Conservation (phyloP, 2,888 invertebrate genomes). For the Epistrophe eligans region DNA sequence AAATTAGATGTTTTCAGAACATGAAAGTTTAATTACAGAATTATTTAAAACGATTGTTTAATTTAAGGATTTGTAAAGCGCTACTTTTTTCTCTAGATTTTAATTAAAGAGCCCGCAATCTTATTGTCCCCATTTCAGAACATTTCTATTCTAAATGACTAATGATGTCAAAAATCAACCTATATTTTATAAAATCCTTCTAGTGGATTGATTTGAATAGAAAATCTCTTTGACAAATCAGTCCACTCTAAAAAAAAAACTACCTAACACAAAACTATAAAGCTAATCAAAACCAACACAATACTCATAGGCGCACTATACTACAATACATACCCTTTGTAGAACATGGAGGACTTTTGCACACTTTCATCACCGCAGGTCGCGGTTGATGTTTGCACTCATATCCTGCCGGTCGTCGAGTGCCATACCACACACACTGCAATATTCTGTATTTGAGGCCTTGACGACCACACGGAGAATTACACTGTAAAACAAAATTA, state of each 20-base stretch:
- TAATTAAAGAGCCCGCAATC: too few relatives aligned
- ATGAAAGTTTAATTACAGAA: too few relatives aligned
- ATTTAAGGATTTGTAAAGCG: too few relatives aligned
- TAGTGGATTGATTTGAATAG: neutral
- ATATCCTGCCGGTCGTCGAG: constrained; percentile 92
- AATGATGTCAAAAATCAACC: neutral
- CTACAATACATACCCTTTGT: constrained; percentile 84
- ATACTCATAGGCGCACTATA: neutral
- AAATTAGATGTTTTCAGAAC: too few relatives aligned
- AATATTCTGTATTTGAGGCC: constrained; percentile 95
- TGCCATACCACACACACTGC: constrained; percentile 96
- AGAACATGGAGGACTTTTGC: constrained; percentile 89
- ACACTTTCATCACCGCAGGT: constrained; percentile 91
- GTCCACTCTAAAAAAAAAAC: neutral
- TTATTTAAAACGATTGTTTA: too few relatives aligned
- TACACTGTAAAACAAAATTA: constrained; percentile 87
- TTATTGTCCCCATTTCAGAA: too few relatives aligned
- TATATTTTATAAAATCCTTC: neutral
- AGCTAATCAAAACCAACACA: constrained; percentile 12
- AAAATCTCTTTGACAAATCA: constrained; percentile 21
- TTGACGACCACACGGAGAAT: constrained; percentile 91
- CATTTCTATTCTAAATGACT: neutral
- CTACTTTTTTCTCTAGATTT: too few relatives aligned
- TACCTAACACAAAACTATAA: constrained; percentile 30
- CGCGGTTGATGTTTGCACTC: constrained; percentile 91